Evolutionary conservation across 2,888 invertebrate species (phyloP).

Genomic region (Dasysyrphus albostriatus): DNA sequence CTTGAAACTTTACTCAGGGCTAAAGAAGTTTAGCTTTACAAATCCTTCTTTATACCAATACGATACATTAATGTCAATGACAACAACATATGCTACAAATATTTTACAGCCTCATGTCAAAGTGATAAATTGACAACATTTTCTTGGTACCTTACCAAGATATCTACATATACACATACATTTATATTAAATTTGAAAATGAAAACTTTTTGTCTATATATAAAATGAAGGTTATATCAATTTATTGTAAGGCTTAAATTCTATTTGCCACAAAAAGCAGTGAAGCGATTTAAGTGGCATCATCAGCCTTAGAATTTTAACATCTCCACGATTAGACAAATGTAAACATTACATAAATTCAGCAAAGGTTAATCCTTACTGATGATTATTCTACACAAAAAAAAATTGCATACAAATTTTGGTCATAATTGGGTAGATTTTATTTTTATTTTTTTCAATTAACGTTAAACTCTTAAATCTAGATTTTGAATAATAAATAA

Average conservation of each 20-base stretch:
- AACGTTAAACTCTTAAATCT: constrained; percentile 43
- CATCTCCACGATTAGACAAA: too few relatives aligned
- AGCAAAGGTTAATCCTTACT: not conserved
- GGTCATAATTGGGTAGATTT: not conserved
- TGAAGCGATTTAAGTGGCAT: not conserved
- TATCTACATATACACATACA: too few relatives aligned
- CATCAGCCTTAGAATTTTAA: too few relatives aligned
- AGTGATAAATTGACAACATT: constrained; percentile 52
- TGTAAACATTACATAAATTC: not conserved
- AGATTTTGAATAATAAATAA: constrained; percentile 32
- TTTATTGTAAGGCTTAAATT: not conserved
- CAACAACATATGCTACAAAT: constrained; percentile 27
- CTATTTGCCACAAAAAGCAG: not conserved
- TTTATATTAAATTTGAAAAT: not conserved
- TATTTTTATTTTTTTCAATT: constrained; percentile 25
- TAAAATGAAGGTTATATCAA: too few relatives aligned
- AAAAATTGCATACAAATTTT: not conserved
- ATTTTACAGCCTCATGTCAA: constrained; percentile 46
- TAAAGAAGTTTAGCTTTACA: too few relatives aligned
- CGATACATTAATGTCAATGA: too few relatives aligned
- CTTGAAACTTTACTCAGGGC: too few relatives aligned
- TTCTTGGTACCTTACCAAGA: too few relatives aligned
- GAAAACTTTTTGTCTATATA: not conserved
- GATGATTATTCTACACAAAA: not conserved
- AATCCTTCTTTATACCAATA: too few relatives aligned